Evolutionary conservation across 2,797 vertebrate species (phyloP), one percentile per base, ranked within the genome.

Genomic region (Centropyge bicolor): DNA sequence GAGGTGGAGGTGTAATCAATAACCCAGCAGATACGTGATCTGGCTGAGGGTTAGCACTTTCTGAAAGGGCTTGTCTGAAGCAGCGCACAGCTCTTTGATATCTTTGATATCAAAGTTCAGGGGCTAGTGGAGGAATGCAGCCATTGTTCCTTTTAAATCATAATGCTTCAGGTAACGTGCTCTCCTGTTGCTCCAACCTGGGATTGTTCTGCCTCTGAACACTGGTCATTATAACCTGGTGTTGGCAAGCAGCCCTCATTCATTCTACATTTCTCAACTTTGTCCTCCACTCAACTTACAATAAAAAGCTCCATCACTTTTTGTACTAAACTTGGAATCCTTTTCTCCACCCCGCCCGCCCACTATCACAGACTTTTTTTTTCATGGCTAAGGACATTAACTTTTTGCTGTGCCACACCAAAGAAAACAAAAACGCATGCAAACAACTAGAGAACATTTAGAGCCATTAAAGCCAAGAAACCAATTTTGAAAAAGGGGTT

Each of bases 41-140:
- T 55, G 59, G 60, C 81, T 83, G 86, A 85, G 69, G 76, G 77
- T 80, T 76, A 38, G 41, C 66, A 78, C 73, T 31, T 76, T 78
- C 51, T 93, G 91, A 93, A 90, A 87, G 86, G 84, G 31, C 72
- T 75, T 52, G 90, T 89, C 84, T 88, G 86, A 86, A 75, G 83
- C 85, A 76, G 60, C 51, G 80, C 83, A 62, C 76, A 78, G 88
- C 84, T 82, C 94, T 95, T 95, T 95, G 94, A 94, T 94, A 94
- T 87, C 89, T 80, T 52, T 81, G 90, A 95, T 94, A 95, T 95
- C 93, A 93, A 94, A 92, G 91, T 86, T 91, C 87, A 91, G 84
- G 80, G 82, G 86, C 82, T 72, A 83, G 88, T 43, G 41, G 69
- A 92, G 93, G 94, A 94, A 95, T 93, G 90, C 81, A 70, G 89